These are phyloP conservation scores for Cynodonichthys magdalenae DNA, from an alignment of 2,797 vertebrate genomes.

Conservation along the genomic window DNA sequence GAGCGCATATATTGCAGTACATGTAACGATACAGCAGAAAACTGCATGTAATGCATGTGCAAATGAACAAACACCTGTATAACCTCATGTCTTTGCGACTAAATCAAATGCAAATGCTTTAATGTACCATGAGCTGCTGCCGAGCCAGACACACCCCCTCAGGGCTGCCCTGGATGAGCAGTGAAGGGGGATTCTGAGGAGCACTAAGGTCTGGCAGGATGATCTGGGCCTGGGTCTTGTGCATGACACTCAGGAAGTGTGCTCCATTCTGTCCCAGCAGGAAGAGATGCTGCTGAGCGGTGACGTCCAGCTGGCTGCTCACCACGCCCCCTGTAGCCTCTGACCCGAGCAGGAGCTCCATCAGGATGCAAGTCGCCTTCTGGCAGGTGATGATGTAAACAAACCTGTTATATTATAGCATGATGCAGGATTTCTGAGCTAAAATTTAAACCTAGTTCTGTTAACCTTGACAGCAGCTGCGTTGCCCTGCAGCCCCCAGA, in stretches of 20 bases:
- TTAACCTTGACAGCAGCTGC: conserved; percentile 77
- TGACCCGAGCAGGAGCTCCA: conserved; percentile 80
- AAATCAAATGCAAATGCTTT: not conserved
- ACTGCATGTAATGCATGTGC: too few relatives aligned
- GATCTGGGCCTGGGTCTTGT: conserved; percentile 86
- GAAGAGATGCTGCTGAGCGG: conserved; percentile 85
- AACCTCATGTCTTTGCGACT: not conserved
- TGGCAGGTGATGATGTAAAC: conserved; percentile 39
- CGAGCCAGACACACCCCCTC: conserved; percentile 83
- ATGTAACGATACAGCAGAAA: not conserved
- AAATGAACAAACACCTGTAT: too few relatives aligned
- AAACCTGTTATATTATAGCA: not conserved
- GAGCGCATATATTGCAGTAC: too few relatives aligned
- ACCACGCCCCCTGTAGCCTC: conserved; percentile 71
- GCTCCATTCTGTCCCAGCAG: conserved; percentile 83
- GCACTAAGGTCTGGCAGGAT: conserved; percentile 82
- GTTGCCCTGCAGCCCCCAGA: conserved; percentile 83
- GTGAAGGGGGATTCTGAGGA: conserved; percentile 77
- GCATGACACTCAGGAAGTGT: conserved; percentile 85
- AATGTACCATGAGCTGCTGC: conserved; percentile 83
- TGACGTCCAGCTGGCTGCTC: conserved; percentile 84
- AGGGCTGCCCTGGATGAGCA: conserved; percentile 83
- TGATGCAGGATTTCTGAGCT: not conserved
- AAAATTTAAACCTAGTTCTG: not conserved
- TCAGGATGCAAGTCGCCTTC: conserved; percentile 81